A percentile compares a stretch with the other conserved stretches of the same genome.
These are phyloP conservation scores for Melanogrammus aeglefinus DNA, from an alignment of 2,797 vertebrate genomes.

Conservation along the genomic window DNA sequence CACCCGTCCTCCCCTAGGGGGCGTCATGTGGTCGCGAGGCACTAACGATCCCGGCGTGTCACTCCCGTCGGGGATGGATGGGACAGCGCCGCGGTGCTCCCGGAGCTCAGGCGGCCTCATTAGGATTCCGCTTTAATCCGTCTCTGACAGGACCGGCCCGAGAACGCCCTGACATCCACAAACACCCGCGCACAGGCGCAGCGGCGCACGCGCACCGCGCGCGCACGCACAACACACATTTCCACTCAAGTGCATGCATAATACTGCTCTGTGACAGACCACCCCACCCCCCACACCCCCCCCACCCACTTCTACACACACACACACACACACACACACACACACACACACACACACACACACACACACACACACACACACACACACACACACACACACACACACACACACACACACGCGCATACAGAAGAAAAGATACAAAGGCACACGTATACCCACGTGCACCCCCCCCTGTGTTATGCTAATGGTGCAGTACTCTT, in stretches of 20 bases:
- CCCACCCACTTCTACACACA: constrained; percentile 12
- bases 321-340: constrained; percentile 22
- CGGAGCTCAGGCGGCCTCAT: constrained; percentile 85
- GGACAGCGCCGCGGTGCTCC: constrained; percentile 47
- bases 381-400: not conserved
- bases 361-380: not conserved
- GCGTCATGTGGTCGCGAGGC: constrained; percentile 89
- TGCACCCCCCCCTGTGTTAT: constrained; percentile 66
- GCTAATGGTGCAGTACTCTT: constrained; percentile 85
- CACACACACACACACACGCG: too few species aligned
- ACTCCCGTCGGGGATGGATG: constrained; percentile 85
- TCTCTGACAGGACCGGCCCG: constrained; percentile 85
- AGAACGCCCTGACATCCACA: constrained; percentile 66
- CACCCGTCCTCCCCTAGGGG: constrained; percentile 79
- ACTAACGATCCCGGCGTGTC: constrained; percentile 90
- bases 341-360: not conserved
- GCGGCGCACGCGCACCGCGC: constrained; percentile 18
- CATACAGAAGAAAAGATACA: not conserved
- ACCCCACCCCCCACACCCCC: constrained; percentile 1
- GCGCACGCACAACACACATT: constrained; percentile 36
- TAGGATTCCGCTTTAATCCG: constrained; percentile 96
- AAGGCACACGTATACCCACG: constrained; percentile 13
- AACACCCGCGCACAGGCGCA: constrained; percentile 27
- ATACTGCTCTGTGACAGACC: constrained; percentile 27
- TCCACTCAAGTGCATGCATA: constrained; percentile 62